These are phyloP conservation scores for Fundulus diaphanus DNA, from an alignment of 2,797 vertebrate species.

Conservation along the genomic window DNA sequence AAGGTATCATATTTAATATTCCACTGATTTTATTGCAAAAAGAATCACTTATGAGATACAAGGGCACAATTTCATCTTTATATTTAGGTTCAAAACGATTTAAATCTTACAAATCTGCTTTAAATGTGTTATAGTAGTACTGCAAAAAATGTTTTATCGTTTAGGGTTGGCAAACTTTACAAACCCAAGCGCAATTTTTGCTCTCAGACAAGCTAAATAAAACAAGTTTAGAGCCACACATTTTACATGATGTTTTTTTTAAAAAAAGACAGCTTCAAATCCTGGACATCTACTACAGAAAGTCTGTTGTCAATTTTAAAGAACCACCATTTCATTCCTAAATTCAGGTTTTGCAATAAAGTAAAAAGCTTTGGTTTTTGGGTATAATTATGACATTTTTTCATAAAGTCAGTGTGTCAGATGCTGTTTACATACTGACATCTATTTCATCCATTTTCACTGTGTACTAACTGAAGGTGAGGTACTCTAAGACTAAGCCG, in stretches of 20 bases:
- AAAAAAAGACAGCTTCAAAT: too few relatives aligned
- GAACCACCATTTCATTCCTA: too few relatives aligned
- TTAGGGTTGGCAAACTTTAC: not conserved
- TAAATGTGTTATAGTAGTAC: not conserved
- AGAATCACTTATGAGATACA: not conserved
- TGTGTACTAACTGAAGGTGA: not conserved
- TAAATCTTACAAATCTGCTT: not conserved
- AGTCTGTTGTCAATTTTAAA: too few relatives aligned
- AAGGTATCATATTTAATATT: not conserved
- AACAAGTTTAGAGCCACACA: not conserved
- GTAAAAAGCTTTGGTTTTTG: too few relatives aligned
- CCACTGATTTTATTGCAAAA: not conserved
- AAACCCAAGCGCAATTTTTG: not conserved
- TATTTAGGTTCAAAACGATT: not conserved
- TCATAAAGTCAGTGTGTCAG: not conserved
- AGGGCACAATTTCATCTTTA: not conserved
- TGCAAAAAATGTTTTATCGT: not conserved
- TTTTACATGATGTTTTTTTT: too few relatives aligned
- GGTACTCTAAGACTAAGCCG: not conserved
- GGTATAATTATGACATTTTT: too few relatives aligned
- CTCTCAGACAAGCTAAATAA: not conserved
- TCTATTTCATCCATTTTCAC: not conserved
- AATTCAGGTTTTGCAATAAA: too few relatives aligned
- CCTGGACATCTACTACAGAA: too few relatives aligned
- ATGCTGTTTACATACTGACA: not conserved